Base-by-base conservation (phyloP, 2,797 vertebrate species). In the Gobionotothen gibberifrons region DNA sequence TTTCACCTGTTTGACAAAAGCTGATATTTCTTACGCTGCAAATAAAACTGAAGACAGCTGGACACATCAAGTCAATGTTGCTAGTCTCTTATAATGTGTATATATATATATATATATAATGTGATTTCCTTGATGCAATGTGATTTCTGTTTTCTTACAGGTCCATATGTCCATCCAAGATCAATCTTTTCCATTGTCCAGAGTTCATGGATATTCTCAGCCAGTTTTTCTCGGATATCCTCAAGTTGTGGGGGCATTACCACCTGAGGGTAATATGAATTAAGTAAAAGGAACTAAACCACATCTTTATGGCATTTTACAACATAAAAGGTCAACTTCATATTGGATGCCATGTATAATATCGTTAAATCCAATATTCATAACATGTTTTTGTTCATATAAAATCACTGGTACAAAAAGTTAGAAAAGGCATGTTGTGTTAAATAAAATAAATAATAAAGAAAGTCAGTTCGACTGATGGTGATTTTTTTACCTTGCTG, bases 121-220 rank as follows among this genome's bases (percentile, higher is more conserved):
- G 10, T 51, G 7, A 47, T 40, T 55, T 60, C 0, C 29, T 49
- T 19, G 1, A 49, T 63, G 4, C 3, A 64, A 14, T 44, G 3
- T 53, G 3, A 22, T 42, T 51, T 69, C 12, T 57, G 2, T 81
- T 74, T 67, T 69, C 93, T 76, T 95, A 98, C 98, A 76, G 93
- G 87, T 83, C 96, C 97, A 78, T 96, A 93, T 42, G 95, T 96
- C 98, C 98, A 99, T 78, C 97, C 97, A 52, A 96, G 94, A 74
- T 97, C 97, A 61, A 97, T 96, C 88, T 95, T 97, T 85, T 97
- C 97, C 95, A 96, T 94, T 66, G 95, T 96, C 97, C 97, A 98
- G 78, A 99, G 95, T 72, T 98, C 97, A 59, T 99, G 98, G 82
- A 97, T 95, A 86, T 99, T 97, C 77, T 97, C 96, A 36, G 98